These are phyloP conservation scores for Coluber constrictor DNA, from an alignment of 2,797 vertebrate species.

Conservation along the genomic window DNA sequence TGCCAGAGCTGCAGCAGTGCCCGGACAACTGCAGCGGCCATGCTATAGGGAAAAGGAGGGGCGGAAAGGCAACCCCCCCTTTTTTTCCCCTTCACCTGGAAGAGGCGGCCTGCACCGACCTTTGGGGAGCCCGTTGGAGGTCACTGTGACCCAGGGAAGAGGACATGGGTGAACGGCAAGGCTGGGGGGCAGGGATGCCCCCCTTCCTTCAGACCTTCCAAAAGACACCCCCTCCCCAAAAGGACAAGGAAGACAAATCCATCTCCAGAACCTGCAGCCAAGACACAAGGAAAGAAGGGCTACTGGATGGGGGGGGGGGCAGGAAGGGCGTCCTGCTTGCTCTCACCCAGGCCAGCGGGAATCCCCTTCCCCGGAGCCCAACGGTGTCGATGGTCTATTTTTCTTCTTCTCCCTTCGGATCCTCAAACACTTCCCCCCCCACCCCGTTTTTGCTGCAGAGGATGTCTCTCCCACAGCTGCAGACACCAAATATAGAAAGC, in stretches of 20 bases:
- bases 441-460: not conserved
- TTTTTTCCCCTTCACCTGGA: not conserved
- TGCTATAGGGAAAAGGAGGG: not conserved
- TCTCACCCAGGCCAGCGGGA: not conserved
- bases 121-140: not conserved
- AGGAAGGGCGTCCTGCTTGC: not conserved
- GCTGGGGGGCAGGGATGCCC: not conserved
- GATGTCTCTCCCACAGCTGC: not conserved
- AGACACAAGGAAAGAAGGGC: accelerated
- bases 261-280: not conserved
- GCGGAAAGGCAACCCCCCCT: not conserved
- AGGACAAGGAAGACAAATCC: too few relatives aligned
- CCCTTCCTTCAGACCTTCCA: not conserved
- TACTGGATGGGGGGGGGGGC: not conserved
- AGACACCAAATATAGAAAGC: not conserved
- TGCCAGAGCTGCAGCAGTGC: conserved; percentile 26
- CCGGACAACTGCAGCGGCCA: conserved; percentile 2
- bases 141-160: not conserved
- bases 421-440: accelerated
- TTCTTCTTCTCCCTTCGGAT: not conserved
- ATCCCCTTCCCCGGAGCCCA: not conserved
- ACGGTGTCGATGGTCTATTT: too few relatives aligned
- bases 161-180: too few relatives aligned
- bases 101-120: not conserved
- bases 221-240: not conserved